phyloP scores from a whole-genome alignment of 2,113 vertebrate species.

The cattle (Bos taurus) region DNA sequence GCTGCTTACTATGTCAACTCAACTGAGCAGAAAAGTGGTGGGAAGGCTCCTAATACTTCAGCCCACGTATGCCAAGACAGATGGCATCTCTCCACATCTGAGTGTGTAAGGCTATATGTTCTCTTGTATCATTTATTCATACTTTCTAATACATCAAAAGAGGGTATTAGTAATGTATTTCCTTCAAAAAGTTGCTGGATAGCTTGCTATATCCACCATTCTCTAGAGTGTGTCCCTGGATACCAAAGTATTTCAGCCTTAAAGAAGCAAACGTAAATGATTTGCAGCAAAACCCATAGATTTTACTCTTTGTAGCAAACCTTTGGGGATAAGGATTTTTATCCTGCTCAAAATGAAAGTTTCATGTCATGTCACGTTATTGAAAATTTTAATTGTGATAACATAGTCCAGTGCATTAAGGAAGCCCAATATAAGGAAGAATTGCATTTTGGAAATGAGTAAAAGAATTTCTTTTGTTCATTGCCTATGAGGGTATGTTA shows the following conservation, averaged over 20 bases:
- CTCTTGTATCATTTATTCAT: neutral
- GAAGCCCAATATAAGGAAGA: neutral
- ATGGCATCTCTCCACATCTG: neutral
- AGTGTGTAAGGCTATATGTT: neutral
- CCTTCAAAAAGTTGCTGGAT: neutral
- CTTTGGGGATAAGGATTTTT: neutral
- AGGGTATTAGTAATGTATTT: neutral
- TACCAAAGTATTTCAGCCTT: neutral
- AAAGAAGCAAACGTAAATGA: neutral
- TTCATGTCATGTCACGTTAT: neutral
- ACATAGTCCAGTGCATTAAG: neutral
- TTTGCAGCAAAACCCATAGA: neutral
- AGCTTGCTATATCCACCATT: neutral
- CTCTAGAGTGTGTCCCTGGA: neutral
- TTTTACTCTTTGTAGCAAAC: neutral
- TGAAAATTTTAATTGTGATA: neutral
- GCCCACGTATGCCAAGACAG: neutral
- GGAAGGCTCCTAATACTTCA: neutral
- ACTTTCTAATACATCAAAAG: neutral
- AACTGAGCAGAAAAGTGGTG: neutral
- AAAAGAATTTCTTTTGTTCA: neutral
- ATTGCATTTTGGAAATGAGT: neutral
- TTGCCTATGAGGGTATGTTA: neutral
- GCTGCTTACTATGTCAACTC: neutral
- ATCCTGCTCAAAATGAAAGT: neutral